phyloP scores from a whole-genome alignment of 1,140 invertebrate species.

The Notospermus geniculatus region DNA sequence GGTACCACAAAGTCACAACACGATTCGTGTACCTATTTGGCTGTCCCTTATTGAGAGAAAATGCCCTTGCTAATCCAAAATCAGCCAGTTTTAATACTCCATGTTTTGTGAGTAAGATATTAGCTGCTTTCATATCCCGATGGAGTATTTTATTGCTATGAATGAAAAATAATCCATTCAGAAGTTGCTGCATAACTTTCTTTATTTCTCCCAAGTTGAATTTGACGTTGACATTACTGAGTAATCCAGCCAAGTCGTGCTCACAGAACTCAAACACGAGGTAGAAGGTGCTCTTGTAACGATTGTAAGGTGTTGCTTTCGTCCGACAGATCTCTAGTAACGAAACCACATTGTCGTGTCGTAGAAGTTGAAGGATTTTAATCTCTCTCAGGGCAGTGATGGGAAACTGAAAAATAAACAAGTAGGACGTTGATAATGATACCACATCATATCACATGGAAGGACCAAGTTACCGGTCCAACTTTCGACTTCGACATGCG shows the following conservation, averaged over 20 bases:
- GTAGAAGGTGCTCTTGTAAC: conserved; percentile 87
- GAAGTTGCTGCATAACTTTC: conserved; percentile 93
- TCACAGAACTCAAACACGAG: conserved; percentile 99
- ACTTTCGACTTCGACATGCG: too few relatives aligned
- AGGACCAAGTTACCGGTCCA: too few relatives aligned
- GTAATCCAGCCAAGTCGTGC: conserved; percentile 94
- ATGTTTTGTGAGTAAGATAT: conserved; percentile 95
- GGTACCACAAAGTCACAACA: conserved; percentile 97
- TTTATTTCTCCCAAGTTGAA: conserved; percentile 96
- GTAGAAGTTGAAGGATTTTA: conserved; percentile 90
- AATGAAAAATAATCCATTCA: conserved; percentile 96
- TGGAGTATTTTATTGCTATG: conserved; percentile 93
- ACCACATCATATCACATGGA: too few relatives aligned
- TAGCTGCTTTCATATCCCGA: conserved; percentile 98
- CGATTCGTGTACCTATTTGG: conserved; percentile 93
- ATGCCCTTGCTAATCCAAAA: conserved; percentile 72
- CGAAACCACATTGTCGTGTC: conserved; percentile 97
- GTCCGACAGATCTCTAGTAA: conserved; percentile 95
- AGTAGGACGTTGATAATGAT: too few relatives aligned
- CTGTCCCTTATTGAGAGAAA: conserved; percentile 78
- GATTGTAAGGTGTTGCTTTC: conserved; percentile 81
- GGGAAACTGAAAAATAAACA: conserved; percentile 75
- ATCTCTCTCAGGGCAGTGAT: conserved; percentile 98
- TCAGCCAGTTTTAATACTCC: conserved; percentile 70
- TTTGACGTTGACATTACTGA: conserved; percentile 95